phyloP scores from a whole-genome alignment of 2,888 invertebrate species.

The Platypus cylindrus region DNA sequence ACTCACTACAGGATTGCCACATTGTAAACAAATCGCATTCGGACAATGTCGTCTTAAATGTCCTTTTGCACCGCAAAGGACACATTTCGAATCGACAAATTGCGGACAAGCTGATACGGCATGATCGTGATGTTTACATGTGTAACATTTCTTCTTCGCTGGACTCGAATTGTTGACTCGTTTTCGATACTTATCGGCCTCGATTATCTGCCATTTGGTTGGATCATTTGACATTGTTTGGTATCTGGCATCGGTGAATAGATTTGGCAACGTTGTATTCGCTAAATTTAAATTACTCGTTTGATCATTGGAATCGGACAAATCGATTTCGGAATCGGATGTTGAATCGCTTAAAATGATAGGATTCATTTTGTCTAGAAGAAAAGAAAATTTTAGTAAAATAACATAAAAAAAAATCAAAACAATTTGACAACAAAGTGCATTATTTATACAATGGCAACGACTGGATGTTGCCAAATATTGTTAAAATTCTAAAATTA shows the following conservation, averaged over 20 bases:
- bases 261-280: constrained; percentile 13
- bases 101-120: constrained; percentile 44
- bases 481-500: too few relatives aligned
- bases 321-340: constrained; percentile 8
- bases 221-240: constrained; percentile 45
- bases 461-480: too few relatives aligned
- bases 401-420: constrained; percentile 2
- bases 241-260: too few relatives aligned
- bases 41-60: constrained; percentile 57
- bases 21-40: constrained; percentile 57
- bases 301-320: constrained; percentile 16
- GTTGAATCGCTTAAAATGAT: constrained; percentile 5
- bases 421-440: neutral
- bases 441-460: too few relatives aligned
- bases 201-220: constrained; percentile 39
- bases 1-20: constrained; percentile 47
- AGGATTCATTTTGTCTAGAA: too few relatives aligned
- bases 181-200: constrained; percentile 23
- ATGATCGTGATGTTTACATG: constrained; percentile 54
- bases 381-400: neutral
- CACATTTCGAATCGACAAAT: too few relatives aligned
- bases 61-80: constrained; percentile 54
- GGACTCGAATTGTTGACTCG: constrained; percentile 8
- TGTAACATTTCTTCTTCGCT: constrained; percentile 35
- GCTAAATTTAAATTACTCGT: constrained; percentile 11